Base-by-base conservation (phyloP, 2,888 invertebrate genomes). In the Scaptomyza flava region DNA sequence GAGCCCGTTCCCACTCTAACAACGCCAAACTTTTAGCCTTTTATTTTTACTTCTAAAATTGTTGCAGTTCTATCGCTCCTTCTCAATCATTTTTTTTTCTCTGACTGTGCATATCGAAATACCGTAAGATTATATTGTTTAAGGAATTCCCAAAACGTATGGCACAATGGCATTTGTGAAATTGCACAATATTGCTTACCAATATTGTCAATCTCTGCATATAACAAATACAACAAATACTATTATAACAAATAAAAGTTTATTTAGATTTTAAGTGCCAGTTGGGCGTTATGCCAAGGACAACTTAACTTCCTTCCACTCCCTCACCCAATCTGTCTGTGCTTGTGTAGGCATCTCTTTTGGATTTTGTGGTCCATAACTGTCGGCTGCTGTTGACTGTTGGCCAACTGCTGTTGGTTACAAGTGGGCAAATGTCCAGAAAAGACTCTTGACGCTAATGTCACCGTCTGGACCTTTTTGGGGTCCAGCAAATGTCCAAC, bases 221-320 rank as follows among this genome's bases (percentile, higher is more conserved):
- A 58, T 41, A 30, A 52, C 34, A 34, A 34, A 34, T 30, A n/a
- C 34, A n/a, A 14, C 14, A 38, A 14, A 6, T 45, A 52, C n/a
- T 45, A 52, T 53, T 53, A 54, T 63, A 23, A 2, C 27, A 74
- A 74, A 86, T 82, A 86, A 82, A 86, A 79, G 61, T 83, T 83
- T 71, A 82, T 83, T 82, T 72, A 76, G 86, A 81, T 81, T 82
- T 65, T 54, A 77, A 85, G 68, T 69, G 68, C 47, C 43, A 41
- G 68, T 33, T 23, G 38, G 60, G 53, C 61, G 50, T 30, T 48
- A 36, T 65, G 78, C 68, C 76, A 72, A 80, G 64, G 47, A 72
- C 53, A 72, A 48, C 41, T 17, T 8, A 17, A 14, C 41, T 5
- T 7, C 8, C 14, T 30, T 14, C 38, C 30, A 6, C 9, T 46